Percentiles rank a stretch among this genome's conserved stretches.
Evolutionary conservation across 2,888 invertebrate genomes (phyloP).

Genomic region (Drosophila barbarae): DNA sequence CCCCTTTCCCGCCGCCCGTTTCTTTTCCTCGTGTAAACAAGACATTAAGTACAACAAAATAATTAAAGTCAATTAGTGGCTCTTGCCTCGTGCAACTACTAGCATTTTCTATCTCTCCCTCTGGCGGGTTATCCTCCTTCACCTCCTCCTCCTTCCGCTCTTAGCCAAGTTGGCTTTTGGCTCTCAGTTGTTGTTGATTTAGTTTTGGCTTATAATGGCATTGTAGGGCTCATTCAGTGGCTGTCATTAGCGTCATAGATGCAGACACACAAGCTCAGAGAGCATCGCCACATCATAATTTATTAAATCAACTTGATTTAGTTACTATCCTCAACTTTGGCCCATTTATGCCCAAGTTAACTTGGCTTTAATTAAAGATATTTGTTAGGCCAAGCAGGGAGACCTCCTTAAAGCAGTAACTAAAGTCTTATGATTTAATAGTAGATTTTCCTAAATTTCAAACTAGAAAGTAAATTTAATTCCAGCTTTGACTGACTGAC

Average conservation of each 20-base stretch:
- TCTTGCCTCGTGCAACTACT: conserved; percentile 52
- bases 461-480: background rate
- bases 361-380: background rate
- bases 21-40: conserved; percentile 61
- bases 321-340: background rate
- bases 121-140: conserved; percentile 4
- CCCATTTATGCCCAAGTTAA: background rate
- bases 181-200: conserved; percentile 53
- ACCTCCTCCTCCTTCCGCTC: background rate
- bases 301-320: conserved; percentile 22
- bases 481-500: background rate
- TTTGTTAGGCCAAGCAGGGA: background rate
- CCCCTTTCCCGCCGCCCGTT: background rate
- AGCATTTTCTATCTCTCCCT: conserved; percentile 15
- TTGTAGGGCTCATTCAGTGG: conserved; percentile 36
- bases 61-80: conserved; percentile 76
- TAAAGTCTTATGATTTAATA: too few relatives aligned
- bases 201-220: conserved; percentile 50
- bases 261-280: background rate
- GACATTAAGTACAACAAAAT: conserved; percentile 74
- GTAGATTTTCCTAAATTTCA: background rate
- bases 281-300: conserved; percentile 24
- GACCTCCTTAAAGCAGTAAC: background rate
- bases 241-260: conserved; percentile 48
- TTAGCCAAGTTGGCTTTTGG: conserved; percentile 33